Evolutionary conservation across 2,888 invertebrate genomes (phyloP), one percentile per base, ranked within the genome.

Genomic region (Brachycybe producta): DNA sequence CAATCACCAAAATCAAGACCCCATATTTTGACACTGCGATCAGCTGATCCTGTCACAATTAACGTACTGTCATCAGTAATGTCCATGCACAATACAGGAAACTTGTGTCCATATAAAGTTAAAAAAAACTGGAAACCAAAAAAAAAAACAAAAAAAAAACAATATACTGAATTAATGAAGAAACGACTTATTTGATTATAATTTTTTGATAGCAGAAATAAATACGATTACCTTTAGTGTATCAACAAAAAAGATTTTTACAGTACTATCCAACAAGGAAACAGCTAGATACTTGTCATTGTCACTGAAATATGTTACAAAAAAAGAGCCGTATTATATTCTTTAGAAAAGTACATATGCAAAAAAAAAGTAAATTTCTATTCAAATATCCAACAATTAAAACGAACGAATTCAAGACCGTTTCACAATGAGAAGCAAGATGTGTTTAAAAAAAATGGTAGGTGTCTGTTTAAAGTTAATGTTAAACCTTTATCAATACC

Each of bases 1-100:
- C 94, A 95, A 67, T 98, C 94, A n/a, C 97, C 97, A 66, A 92
- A 97, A 69, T 97, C 94, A 70, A 97, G 75, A 30, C 97, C 97
- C 97, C 97, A 99, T 55, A 98, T 81, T 72, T 95, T 94, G 26
- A 97, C 78, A 66, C 88, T 94, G 35, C 92, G 77, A 71, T 98
- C 98, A 0, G 86, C 85, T 2, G 95, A 94, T 5, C 95, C 97
- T 0, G 97, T 94, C 8, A 80, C 86, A 56, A 97, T 82, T 23
- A 97, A 65, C 8, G 77, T 76, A 0, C 82, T 83, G 66, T 91
- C 91, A 58, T 82, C 81, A 13, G 88, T 88, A 53, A 97, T 90
- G 65, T 97, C 95, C 73, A 97, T 74, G 61, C 87, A 86, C 0
- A 86, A 72, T 0, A 97, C 88, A 0, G 98, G 97, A 45, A 95